phyloP scores from a whole-genome alignment of 2,113 vertebrate species.

The Corynorhinus townsendii region DNA sequence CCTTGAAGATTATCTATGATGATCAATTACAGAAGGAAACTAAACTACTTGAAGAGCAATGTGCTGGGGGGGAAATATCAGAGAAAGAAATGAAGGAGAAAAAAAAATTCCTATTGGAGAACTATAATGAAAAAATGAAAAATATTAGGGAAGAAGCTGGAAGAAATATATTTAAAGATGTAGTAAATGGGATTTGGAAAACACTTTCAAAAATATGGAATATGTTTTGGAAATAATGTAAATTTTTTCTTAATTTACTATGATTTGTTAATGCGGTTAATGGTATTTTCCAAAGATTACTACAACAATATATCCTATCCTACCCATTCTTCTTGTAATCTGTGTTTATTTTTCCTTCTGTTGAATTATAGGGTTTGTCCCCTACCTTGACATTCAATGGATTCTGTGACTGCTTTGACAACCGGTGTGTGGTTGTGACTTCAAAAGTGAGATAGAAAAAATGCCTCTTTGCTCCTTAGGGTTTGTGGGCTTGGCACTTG shows the following conservation, averaged over 20 bases:
- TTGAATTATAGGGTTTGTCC: background rate
- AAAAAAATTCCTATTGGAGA: rapidly evolving
- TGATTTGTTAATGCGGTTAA: background rate
- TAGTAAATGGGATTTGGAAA: rapidly evolving
- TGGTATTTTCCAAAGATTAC: background rate
- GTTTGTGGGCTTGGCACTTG: background rate
- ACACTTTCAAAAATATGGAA: rapidly evolving
- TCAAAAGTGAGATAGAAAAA: no score
- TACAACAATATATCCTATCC: rapidly evolving
- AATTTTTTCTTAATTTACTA: background rate
- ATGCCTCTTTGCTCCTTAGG: no score
- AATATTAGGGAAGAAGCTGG: background rate
- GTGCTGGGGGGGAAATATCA: background rate
- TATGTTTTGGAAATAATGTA: rapidly evolving
- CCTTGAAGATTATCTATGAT: background rate
- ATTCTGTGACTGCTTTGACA: background rate
- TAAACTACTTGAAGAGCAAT: background rate
- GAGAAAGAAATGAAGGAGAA: rapidly evolving
- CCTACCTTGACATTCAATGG: background rate
- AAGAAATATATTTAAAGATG: rapidly evolving
- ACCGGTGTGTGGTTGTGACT: no score
- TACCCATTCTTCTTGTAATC: background rate
- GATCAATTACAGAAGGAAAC: rapidly evolving
- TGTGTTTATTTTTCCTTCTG: background rate
- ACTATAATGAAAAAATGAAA: background rate